phyloP scores from a whole-genome alignment of 2,797 vertebrate species.

The Catharus ustulatus region DNA sequence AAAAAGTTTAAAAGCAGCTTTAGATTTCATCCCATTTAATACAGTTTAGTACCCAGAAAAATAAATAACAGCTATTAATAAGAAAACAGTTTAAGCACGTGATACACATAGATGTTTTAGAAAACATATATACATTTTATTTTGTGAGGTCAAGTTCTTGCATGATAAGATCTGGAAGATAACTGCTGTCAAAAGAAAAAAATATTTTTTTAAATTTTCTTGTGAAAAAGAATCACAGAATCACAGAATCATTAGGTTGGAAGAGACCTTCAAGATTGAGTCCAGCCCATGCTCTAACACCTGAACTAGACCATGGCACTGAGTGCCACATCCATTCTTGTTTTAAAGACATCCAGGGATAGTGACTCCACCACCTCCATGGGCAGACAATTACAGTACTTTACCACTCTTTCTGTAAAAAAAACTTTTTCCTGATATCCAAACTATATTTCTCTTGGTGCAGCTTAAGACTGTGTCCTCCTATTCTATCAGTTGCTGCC shows the following conservation, averaged over 20 bases:
- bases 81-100: not conserved
- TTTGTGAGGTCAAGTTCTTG: not conserved
- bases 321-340: too few species aligned
- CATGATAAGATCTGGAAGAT: not conserved
- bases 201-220: not conserved
- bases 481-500: rapidly evolving
- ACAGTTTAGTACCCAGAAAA: not conserved
- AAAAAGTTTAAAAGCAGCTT: not conserved
- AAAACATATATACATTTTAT: not conserved
- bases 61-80: not conserved
- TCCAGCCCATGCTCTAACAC: not conserved
- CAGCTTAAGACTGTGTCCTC: not conserved
- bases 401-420: rapidly evolving
- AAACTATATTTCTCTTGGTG: rapidly evolving
- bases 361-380: not conserved
- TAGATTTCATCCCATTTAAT: not conserved
- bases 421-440: not conserved
- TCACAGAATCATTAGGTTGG: not conserved
- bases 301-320: not conserved
- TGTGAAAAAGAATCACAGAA: not conserved
- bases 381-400: not conserved
- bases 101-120: not conserved
- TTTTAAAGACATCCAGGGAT: not conserved
- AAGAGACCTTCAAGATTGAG: not conserved
- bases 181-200: not conserved